These are phyloP conservation scores for Benthosema pterotum DNA, from an alignment of 2,797 vertebrate genomes.

Conservation along the genomic window DNA sequence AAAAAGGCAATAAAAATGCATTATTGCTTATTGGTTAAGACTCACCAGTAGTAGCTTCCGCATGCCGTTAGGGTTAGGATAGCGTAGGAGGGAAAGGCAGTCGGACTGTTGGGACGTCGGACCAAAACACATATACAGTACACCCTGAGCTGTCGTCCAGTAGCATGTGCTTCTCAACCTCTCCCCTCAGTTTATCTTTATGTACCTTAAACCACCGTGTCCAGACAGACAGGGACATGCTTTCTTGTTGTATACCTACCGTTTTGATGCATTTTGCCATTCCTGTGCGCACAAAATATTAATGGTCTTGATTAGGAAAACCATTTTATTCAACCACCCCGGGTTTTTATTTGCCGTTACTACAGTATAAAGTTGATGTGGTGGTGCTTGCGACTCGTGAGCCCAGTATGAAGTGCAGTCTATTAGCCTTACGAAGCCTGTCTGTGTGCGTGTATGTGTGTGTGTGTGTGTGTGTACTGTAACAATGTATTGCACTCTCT, in stretches of 20 bases:
- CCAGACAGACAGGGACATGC: not conserved
- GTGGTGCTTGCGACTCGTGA: conserved; percentile 50
- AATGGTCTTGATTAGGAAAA: conserved; percentile 20
- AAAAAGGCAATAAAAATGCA: too few species aligned
- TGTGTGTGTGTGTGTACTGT: conserved; percentile 47
- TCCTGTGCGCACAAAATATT: conserved; percentile 25
- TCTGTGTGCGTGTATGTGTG: conserved; percentile 35
- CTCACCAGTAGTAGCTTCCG: too few species aligned
- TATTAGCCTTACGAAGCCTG: conserved; percentile 53
- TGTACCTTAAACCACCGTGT: conserved; percentile 22
- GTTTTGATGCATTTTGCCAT: conserved; percentile 27
- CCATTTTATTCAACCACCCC: conserved; percentile 18
- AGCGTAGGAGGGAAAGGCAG: too few species aligned
- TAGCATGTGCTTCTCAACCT: conserved; percentile 58
- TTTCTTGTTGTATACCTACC: conserved; percentile 5
- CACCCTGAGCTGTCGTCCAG: too few species aligned
- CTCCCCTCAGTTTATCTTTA: conserved; percentile 29
- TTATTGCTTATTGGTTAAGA: too few species aligned
- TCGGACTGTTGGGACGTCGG: too few species aligned
- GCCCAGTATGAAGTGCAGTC: conserved; percentile 48
- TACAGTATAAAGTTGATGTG: conserved; percentile 44
- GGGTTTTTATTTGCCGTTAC: conserved; percentile 50
- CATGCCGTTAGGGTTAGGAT: too few species aligned
- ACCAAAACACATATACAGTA: too few species aligned
- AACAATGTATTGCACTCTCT: conserved; percentile 61